Evolutionary conservation across 2,113 vertebrate genomes (phyloP).

Genomic region (Theropithecus gelada): DNA sequence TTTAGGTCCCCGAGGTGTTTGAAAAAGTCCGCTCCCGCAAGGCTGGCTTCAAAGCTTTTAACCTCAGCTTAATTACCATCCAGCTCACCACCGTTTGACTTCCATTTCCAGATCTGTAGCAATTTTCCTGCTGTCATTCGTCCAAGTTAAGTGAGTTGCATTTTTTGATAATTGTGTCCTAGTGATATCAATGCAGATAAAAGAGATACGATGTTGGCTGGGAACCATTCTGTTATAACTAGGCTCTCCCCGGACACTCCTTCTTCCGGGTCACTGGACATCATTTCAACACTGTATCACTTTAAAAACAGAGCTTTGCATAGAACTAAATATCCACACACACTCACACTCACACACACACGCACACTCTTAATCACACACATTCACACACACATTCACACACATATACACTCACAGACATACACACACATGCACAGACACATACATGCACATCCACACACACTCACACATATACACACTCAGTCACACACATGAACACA

Average conservation of each 20-base stretch:
- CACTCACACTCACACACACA: accelerated
- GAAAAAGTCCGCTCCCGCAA: slow-evolving; percentile 67
- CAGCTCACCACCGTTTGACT: slow-evolving; percentile 23
- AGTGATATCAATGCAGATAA: neutral
- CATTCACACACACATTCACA: accelerated
- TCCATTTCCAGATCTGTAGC: slow-evolving; percentile 68
- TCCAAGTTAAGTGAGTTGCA: slow-evolving; percentile 71
- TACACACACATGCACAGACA: no score
- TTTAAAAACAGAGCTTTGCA: accelerated
- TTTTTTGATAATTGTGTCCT: slow-evolving; percentile 18
- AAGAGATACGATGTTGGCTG: accelerated
- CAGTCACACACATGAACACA: no score
- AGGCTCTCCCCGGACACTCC: accelerated
- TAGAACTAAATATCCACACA: accelerated
- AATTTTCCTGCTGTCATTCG: slow-evolving; percentile 47
- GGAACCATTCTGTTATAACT: accelerated
- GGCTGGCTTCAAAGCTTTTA: slow-evolving; percentile 70
- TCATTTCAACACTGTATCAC: accelerated
- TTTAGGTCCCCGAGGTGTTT: slow-evolving; percentile 54
- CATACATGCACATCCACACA: no score
- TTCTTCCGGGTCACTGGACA: accelerated
- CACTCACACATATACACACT: no score
- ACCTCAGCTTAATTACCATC: slow-evolving; percentile 75
- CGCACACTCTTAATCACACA: no score
- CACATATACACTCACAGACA: no score